Evolutionary conservation across 2,888 invertebrate genomes (phyloP), one percentile per base, ranked within the genome.

Genomic region (Drymonia ruficornis): DNA sequence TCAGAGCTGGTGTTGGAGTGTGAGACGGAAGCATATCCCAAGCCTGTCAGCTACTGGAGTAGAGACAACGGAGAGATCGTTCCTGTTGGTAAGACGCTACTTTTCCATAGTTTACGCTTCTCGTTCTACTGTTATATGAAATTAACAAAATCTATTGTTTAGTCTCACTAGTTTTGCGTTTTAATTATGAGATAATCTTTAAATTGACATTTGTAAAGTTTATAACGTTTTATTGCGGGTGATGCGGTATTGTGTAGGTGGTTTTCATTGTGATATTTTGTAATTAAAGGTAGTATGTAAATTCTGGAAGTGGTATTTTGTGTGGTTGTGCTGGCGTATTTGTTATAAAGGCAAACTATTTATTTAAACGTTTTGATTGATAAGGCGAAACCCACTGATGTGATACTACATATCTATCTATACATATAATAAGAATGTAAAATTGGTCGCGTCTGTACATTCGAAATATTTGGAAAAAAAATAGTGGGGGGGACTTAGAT

Each of bases 41-140:
- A 96, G 80, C 96, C 97, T 31, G 96, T 97, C 70, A 97, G 96
- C 86, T 97, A 97, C 82, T 97, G 97, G 97, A 95, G 95, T 58
- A 94, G 95, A 70, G 96, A 96, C 72, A 94, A 91, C 38, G 96
- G 96, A 34, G 96, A 96, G 77, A 96, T 96, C 57, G 95, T 96
- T 66, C 95, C 96, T 54, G 95, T 96, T 74, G 96, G 97, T 96
- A 89, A 93, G 93, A 15, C n/a, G n/a, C n/a, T n/a, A n/a, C n/a
- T n/a, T n/a, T n/a, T n/a, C n/a, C n/a, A n/a, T n/a, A n/a, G n/a
- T n/a, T 31, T 31, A 31, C 31, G 12, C 9, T 1, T 12, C 1
- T 31, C 11, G 11, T 11, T 40, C 54, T 49, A 61, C 63, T 69
- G 63, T 72, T 68, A 46, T 49, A 65, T 51, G 38, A 58, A 63